A percentile compares a stretch with the other conserved stretches of the same genome.
phyloP scores from a whole-genome alignment of 53 echinoderm and acorn worm genomes.

The Zoroaster sp. region DNA sequence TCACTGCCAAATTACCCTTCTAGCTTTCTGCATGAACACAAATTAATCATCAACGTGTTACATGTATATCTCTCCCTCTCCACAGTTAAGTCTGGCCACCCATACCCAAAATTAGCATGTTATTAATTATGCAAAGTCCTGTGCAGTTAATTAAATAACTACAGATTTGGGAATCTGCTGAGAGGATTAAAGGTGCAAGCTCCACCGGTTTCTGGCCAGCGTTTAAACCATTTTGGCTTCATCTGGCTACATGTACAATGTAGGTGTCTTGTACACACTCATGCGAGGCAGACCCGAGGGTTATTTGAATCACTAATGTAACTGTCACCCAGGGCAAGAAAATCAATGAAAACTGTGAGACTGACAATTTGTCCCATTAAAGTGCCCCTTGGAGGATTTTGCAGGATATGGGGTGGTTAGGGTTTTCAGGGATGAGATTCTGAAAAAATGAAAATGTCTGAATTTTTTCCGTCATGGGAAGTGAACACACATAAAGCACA shows the following conservation, averaged over 20 bases:
- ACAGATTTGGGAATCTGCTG: background rate
- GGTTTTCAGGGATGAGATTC: too few species aligned
- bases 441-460: too few species aligned
- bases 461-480: too few species aligned
- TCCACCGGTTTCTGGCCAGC: background rate
- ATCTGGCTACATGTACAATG: background rate
- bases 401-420: too few species aligned
- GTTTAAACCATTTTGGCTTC: background rate
- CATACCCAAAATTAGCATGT: background rate
- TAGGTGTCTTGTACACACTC: too few species aligned
- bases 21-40: background rate
- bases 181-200: background rate
- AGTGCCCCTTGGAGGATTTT: too few species aligned
- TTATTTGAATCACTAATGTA: background rate
- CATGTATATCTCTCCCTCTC: too few species aligned
- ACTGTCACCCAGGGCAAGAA: background rate
- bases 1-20: background rate
- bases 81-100: background rate
- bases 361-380: too few species aligned
- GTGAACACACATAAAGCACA: too few species aligned
- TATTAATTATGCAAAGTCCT: background rate
- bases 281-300: background rate
- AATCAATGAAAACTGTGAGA: too few species aligned
- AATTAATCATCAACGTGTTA: background rate
- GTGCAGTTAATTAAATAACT: slow-evolving; percentile 11